Evolutionary conservation across 1,140 invertebrate genomes (phyloP).

Genomic region (Chrysoperla carnea): DNA sequence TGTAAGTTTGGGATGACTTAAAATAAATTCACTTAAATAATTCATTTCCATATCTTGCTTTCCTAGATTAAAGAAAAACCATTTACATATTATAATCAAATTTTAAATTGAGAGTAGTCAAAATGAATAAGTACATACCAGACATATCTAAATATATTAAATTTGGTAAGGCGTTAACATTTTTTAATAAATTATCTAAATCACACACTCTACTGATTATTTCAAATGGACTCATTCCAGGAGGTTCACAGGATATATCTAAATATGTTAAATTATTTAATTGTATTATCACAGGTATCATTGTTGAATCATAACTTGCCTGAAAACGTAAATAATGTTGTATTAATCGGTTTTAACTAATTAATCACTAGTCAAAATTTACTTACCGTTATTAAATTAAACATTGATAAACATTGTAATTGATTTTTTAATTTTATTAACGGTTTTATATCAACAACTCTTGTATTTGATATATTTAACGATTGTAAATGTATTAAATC

Average conservation of each 20-base stretch:
- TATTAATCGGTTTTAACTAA: too few relatives aligned
- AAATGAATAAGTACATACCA: constrained; percentile 21
- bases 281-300: constrained; percentile 6
- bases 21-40: constrained; percentile 31
- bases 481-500: constrained; percentile 47
- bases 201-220: constrained; percentile 22
- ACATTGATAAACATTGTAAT: constrained; percentile 41
- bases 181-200: constrained; percentile 28
- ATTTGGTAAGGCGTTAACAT: constrained; percentile 34
- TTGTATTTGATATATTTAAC: constrained; percentile 52
- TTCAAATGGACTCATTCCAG: constrained; percentile 23
- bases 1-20: constrained; percentile 27
- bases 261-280: constrained; percentile 9
- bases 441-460: constrained; percentile 46
- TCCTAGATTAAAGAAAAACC: constrained; percentile 14
- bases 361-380: too few relatives aligned
- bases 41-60: constrained; percentile 33
- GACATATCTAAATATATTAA: constrained; percentile 51
- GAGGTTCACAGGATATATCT: constrained; percentile 16
- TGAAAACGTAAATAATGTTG: too few relatives aligned
- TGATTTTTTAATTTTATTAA: constrained; percentile 40
- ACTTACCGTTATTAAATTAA: constrained; percentile 21
- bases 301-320: not conserved
- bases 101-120: too few relatives aligned
- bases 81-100: not conserved